Evolutionary conservation across 2,797 vertebrate genomes (phyloP), one percentile per base, ranked within the genome.

Genomic region (Lutjanus campechanus): DNA sequence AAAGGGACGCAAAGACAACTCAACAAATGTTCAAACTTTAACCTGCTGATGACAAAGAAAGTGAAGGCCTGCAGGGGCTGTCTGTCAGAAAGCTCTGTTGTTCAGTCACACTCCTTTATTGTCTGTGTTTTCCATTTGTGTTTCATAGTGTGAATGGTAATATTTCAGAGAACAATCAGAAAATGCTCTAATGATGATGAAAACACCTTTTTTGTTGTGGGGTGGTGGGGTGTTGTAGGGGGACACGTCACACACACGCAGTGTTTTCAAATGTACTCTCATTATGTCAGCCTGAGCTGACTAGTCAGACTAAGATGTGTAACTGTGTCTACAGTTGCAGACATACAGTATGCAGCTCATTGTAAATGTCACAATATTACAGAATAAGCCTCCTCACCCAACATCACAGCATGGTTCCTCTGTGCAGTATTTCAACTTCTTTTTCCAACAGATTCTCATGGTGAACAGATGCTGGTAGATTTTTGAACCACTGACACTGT

Each of bases 401-500:
- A 47, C 36, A 36, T 50, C 51, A 11, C 7, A 13, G 22, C 59
- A 4, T 4, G 6, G 19, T 51, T 49, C 19, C 13, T 69, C 2
- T 67, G 12, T 22, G 17, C 53, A 54, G 60, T 65, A 74, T 74
- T 77, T 73, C 25, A 47, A 1, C 43, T 20, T 71, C 1, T n/a
- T 70, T 44, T 12, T 70, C 40, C 46, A 8, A 10, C 36, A 68
- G 36, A 8, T 67, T 77, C 49, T 62, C 9, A 41, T 19, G 16
- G 20, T 46, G 13, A 54, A 56, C 50, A 41, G 36, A 62, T 54
- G 20, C 41, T 44, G 9, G 43, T 44, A 20, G 10, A 70, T 22
- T 41, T 64, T 46, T 11, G 54, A 69, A 55, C 49, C 44, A 56
- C 44, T 62, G 41, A 0, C 0, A 56, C 29, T 54, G 15, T 12